Percentiles rank a stretch among this genome's conserved stretches.
phyloP scores from a whole-genome alignment of 2,113 vertebrate genomes.

The Pelobates fuscus region DNA sequence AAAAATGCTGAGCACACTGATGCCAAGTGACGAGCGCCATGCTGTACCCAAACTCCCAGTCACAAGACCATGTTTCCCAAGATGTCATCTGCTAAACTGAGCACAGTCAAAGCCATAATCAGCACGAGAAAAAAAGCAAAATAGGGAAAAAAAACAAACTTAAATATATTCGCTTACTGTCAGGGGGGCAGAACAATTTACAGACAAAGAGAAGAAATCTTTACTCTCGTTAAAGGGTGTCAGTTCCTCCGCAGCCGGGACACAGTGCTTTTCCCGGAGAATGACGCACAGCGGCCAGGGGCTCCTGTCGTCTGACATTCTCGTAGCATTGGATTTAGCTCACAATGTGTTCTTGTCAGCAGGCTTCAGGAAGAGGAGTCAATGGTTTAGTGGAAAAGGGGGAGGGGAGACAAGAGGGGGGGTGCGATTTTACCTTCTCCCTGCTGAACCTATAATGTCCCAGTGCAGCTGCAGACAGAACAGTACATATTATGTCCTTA shows the following conservation, averaged over 20 bases:
- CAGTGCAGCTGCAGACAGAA: conserved; percentile 40
- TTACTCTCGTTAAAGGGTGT: neutral
- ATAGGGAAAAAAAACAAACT: too few relatives aligned
- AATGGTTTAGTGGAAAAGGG: conserved; percentile 4
- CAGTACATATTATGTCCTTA: conserved; percentile 45
- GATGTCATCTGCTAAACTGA: neutral
- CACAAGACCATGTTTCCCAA: neutral
- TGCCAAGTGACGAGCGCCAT: neutral
- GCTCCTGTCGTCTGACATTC: neutral
- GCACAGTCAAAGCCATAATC: too few relatives aligned
- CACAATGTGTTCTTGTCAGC: conserved; percentile 7
- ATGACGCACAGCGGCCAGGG: rapidly evolving
- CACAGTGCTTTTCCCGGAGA: neutral
- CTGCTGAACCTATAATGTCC: conserved; percentile 28
- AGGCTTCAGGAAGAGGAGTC: conserved; percentile 5
- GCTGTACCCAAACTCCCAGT: neutral
- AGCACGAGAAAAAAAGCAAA: too few relatives aligned
- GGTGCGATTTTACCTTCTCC: neutral
- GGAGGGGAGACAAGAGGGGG: neutral
- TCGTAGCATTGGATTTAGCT: conserved; percentile 9
- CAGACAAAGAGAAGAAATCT: conserved; percentile 18
- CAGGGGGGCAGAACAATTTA: too few relatives aligned
- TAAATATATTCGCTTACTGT: too few relatives aligned
- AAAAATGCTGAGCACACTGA: neutral
- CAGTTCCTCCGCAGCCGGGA: neutral